Percentiles rank a stretch among this genome's conserved stretches.
phyloP scores from a whole-genome alignment of 1,140 invertebrate genomes.

The Thalassaphorura encarpata region DNA sequence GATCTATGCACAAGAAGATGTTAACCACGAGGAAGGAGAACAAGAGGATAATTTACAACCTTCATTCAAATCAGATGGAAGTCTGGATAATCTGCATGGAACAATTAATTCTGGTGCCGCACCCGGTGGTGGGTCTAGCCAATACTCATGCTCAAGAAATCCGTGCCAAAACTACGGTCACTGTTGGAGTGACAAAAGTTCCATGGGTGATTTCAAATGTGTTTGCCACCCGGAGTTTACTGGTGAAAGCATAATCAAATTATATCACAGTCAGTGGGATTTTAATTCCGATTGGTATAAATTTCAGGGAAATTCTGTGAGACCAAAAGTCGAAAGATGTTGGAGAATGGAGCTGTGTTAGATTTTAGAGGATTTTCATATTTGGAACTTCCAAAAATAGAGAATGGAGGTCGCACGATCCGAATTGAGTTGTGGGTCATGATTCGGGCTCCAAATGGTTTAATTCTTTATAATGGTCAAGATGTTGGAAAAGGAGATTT shows the following conservation, averaged over 20 bases:
- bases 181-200: slow-evolving; percentile 58
- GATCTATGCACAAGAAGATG: not conserved
- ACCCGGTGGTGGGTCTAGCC: too few species aligned
- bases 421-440: slow-evolving; percentile 79
- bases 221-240: slow-evolving; percentile 42
- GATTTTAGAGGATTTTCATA: slow-evolving; percentile 60
- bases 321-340: slow-evolving; percentile 45
- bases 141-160: slow-evolving; percentile 63
- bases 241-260: slow-evolving; percentile 35
- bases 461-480: slow-evolving; percentile 76
- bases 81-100: too few species aligned
- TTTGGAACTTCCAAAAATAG: slow-evolving; percentile 60
- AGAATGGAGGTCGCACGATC: slow-evolving; percentile 64
- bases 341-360: slow-evolving; percentile 33
- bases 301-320: slow-evolving; percentile 58
- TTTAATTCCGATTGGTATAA: not conserved
- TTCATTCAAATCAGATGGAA: slow-evolving; percentile 39
- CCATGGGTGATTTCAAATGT: slow-evolving; percentile 42
- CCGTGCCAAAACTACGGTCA: slow-evolving; percentile 70
- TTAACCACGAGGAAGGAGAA: slow-evolving; percentile 11
- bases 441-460: slow-evolving; percentile 60
- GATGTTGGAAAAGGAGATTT: slow-evolving; percentile 60
- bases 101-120: too few species aligned
- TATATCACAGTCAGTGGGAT: not conserved
- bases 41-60: slow-evolving; percentile 45